phyloP scores from a whole-genome alignment of 1,140 invertebrate genomes.

The Harpegnathos saltator region DNA sequence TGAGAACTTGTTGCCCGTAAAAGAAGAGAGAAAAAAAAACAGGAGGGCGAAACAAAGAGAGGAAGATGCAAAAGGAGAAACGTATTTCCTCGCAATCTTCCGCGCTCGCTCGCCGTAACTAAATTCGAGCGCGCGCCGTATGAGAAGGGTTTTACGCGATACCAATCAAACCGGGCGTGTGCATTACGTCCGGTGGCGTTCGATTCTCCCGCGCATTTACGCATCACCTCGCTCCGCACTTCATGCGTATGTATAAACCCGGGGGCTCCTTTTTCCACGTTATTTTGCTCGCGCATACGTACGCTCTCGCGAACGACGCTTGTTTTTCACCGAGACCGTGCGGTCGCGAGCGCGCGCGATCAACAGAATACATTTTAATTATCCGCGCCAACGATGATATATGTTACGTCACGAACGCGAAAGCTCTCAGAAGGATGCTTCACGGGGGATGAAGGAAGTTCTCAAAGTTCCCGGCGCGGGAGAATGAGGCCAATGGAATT shows the following conservation, averaged over 20 bases:
- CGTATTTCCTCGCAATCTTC: constrained; percentile 40
- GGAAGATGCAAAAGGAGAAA: not conserved
- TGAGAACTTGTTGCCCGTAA: constrained; percentile 52
- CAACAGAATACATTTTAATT: constrained; percentile 38
- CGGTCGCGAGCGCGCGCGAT: constrained; percentile 1
- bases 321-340: not conserved
- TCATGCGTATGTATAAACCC: too few relatives aligned
- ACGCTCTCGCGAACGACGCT: not conserved
- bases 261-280: too few relatives aligned
- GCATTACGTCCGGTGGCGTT: not conserved
- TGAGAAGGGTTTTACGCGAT: not conserved
- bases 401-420: constrained; percentile 18
- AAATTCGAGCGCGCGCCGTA: constrained; percentile 4
- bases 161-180: constrained; percentile 28
- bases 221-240: not conserved
- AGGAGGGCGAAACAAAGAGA: not conserved
- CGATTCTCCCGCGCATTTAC: constrained; percentile 3
- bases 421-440: constrained; percentile 25
- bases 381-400: constrained; percentile 26
- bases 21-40: not conserved
- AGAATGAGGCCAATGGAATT: constrained; percentile 52
- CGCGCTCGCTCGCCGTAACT: not conserved
- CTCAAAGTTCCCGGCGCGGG: constrained; percentile 28
- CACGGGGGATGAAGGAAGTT: constrained; percentile 8
- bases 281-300: too few relatives aligned